These are phyloP conservation scores for Phenganax marumi DNA, from an alignment of 92 coral and sea anemone genomes.

Conservation along the genomic window DNA sequence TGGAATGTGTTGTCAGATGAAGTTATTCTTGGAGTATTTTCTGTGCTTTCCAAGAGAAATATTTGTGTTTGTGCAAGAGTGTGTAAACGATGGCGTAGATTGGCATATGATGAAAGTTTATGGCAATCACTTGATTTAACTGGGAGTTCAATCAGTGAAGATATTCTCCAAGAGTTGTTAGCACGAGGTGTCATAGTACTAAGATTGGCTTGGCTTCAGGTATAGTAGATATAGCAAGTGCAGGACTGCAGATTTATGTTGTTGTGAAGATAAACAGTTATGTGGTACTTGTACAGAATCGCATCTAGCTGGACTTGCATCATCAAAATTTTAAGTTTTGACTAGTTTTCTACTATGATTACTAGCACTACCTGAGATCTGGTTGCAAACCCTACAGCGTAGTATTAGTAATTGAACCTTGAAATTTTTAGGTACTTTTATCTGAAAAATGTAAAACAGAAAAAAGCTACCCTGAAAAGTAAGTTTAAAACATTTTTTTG, in stretches of 20 bases:
- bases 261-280: too few relatives aligned
- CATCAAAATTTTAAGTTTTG: too few relatives aligned
- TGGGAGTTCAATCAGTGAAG: constrained; percentile 55
- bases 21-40: constrained; percentile 77
- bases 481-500: not conserved
- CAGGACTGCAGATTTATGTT: not conserved
- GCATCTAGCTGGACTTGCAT: too few relatives aligned
- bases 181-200: constrained; percentile 73
- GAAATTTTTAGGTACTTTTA: not conserved
- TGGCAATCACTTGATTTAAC: constrained; percentile 85
- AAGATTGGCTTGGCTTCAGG: constrained; percentile 77
- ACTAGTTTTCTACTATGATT: too few relatives aligned
- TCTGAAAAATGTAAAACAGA: not conserved
- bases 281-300: too few relatives aligned
- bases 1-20: constrained; percentile 89
- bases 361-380: too few relatives aligned
- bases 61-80: constrained; percentile 75
- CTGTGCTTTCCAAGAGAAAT: constrained; percentile 67
- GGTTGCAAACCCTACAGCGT: not conserved
- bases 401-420: not conserved
- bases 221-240: constrained; percentile 18
- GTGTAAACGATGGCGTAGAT: constrained; percentile 85
- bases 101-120: constrained; percentile 92
- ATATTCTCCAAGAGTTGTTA: constrained; percentile 65
- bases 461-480: not conserved